phyloP scores from a whole-genome alignment of 64 coral and sea anemone species.

The Porites lutea region DNA sequence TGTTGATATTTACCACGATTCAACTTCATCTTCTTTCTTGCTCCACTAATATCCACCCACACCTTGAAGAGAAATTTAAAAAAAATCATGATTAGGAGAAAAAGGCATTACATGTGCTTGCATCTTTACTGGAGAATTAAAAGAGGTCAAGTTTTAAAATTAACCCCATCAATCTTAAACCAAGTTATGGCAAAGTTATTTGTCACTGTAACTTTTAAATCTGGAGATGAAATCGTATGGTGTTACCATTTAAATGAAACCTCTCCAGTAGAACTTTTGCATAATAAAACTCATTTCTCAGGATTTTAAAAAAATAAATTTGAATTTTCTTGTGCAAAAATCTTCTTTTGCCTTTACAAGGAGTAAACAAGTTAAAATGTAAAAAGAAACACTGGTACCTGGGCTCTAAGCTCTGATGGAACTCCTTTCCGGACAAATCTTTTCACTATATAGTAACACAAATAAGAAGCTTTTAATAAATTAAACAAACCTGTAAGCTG shows the following conservation, averaged over 20 bases:
- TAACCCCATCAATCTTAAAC: too few relatives aligned
- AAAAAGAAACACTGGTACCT: constrained; percentile 46
- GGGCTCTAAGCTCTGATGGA: constrained; percentile 79
- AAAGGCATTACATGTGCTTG: background rate
- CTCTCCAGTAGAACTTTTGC: too few relatives aligned
- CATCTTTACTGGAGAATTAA: background rate
- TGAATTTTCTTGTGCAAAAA: too few relatives aligned
- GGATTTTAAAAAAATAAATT: too few relatives aligned
- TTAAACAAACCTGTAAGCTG: background rate
- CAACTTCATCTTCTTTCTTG: constrained; percentile 80
- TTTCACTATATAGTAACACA: constrained; percentile 59
- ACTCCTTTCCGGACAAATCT: constrained; percentile 97
- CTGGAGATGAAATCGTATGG: too few relatives aligned
- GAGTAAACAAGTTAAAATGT: too few relatives aligned
- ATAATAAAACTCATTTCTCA: too few relatives aligned
- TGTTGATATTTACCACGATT: constrained; percentile 70
- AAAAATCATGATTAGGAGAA: too few relatives aligned
- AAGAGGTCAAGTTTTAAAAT: background rate
- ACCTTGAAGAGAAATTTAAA: constrained; percentile 55
- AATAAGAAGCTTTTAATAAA: background rate
- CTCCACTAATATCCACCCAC: constrained; percentile 93
- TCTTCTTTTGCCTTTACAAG: too few relatives aligned
- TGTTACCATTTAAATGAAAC: too few relatives aligned
- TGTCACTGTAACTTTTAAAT: too few relatives aligned
- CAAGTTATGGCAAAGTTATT: too few relatives aligned